These are phyloP conservation scores for Sarcophaga variegata DNA, from an alignment of 2,888 invertebrate genomes.

Conservation along the genomic window DNA sequence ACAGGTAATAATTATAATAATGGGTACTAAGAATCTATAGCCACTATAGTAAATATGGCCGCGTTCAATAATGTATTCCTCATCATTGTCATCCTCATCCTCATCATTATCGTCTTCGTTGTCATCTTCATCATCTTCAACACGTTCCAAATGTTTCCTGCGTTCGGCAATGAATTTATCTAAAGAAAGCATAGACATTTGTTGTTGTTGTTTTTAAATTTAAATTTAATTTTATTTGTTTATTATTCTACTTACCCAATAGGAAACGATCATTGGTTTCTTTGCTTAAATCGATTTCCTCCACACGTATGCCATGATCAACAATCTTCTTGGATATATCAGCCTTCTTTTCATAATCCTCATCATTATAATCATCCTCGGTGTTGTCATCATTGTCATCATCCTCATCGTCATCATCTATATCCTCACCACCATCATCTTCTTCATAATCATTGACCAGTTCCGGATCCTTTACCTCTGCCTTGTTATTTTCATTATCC, in stretches of 20 bases:
- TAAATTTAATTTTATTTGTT: neutral
- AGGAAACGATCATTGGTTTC: slow-evolving; percentile 79
- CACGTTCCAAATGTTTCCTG: slow-evolving; percentile 65
- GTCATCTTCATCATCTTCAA: slow-evolving; percentile 73
- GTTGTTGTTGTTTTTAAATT: too few species aligned
- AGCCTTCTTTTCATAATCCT: slow-evolving; percentile 71
- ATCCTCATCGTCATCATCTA: slow-evolving; percentile 77
- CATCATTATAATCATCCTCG: slow-evolving; percentile 72
- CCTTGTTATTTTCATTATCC: slow-evolving; percentile 74
- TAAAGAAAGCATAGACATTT: slow-evolving; percentile 57
- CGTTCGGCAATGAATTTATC: slow-evolving; percentile 74
- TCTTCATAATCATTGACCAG: slow-evolving; percentile 81
- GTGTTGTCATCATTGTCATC: slow-evolving; percentile 72
- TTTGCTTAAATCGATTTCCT: slow-evolving; percentile 78
- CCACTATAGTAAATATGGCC: slow-evolving; percentile 81
- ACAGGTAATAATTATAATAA: slow-evolving; percentile 84
- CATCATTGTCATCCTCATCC: slow-evolving; percentile 74
- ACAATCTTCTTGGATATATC: slow-evolving; percentile 73
- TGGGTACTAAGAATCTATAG: slow-evolving; percentile 84
- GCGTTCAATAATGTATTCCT: slow-evolving; percentile 80
- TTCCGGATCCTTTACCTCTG: slow-evolving; percentile 76
- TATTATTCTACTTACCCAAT: slow-evolving; percentile 73
- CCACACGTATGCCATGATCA: slow-evolving; percentile 76
- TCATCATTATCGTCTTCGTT: slow-evolving; percentile 74
- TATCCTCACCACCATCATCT: slow-evolving; percentile 81